These are phyloP conservation scores for Mayetiola destructor DNA, from an alignment of 2,888 invertebrate genomes.

Conservation along the genomic window DNA sequence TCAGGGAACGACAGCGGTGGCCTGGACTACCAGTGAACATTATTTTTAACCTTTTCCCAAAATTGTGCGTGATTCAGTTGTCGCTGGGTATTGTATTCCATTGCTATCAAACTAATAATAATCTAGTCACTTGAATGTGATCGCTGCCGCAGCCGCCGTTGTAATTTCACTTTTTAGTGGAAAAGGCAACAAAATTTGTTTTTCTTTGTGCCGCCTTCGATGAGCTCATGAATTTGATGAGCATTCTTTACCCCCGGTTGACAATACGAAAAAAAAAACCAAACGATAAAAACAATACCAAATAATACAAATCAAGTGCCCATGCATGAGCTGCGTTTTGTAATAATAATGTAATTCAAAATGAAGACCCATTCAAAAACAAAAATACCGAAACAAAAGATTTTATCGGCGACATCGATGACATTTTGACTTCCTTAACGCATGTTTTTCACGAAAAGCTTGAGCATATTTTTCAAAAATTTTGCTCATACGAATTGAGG, in stretches of 20 bases:
- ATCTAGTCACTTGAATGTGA: no score
- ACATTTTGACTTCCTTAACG: no score
- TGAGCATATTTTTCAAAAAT: no score
- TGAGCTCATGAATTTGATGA: background rate
- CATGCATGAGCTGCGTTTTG: background rate
- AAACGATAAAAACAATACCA: background rate
- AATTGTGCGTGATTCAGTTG: background rate
- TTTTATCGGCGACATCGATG: background rate
- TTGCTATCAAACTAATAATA: conserved; percentile 1
- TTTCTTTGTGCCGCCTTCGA: background rate
- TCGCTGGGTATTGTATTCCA: conserved; percentile 4
- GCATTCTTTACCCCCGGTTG: background rate
- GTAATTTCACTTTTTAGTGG: background rate
- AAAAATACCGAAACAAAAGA: background rate
- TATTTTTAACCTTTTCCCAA: background rate
- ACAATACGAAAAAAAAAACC: background rate
- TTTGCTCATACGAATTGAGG: conserved; percentile 12
- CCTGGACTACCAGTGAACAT: background rate
- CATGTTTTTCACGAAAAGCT: no score
- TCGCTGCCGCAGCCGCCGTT: background rate
- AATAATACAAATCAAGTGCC: background rate
- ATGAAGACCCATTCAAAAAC: background rate
- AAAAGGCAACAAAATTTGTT: background rate
- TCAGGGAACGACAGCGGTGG: background rate
- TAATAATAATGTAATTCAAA: no score